Evolutionary conservation across 2,113 vertebrate species (phyloP), one percentile per base, ranked within the genome.

Genomic region (Pleuronectes platessa): DNA sequence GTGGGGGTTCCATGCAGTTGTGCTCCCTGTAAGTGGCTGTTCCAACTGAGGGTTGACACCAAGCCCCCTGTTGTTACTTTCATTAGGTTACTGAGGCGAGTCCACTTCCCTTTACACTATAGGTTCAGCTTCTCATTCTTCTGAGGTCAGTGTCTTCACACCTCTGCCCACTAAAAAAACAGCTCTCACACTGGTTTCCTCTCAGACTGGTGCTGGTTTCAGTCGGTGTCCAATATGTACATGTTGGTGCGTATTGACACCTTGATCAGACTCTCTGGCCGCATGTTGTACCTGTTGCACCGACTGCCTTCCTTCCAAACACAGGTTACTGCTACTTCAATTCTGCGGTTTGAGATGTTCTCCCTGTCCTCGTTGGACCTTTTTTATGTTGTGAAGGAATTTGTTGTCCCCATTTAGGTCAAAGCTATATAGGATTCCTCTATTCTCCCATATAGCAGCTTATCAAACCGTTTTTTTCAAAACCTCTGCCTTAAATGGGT

Each of bases 11-110:
- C 51, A 54, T 54, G 51, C 51, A n/a, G 51, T 54, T n/a, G 18
- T 59, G 17, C 24, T 35, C 42, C 63, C 53, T 69, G 53, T 8
- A 54, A 69, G 53, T 78, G 65, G 59, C 59, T 59, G 2, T 64
- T 54, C 42, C 65, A 37, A 27, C 71, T n/a, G 71, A 65, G 49
- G 20, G 15, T 27, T 61, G 54, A 74, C 76, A 74, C 66, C 2
- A 5, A 79, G 49, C 65, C 58, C 8, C 47, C 26, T 20, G 12
- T 51, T 66, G 40, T 79, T 71, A 56, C 59, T 47, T 60, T 23
- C 40, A 63, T 73, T 69, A 65, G 69, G 31, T 35, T 24, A 9
- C 23, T 64, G 20, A 47, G 45, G 13, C 0, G 37, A 61, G 55
- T 8, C 15, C 63, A 68, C 24, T 26, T 74, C 18, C 62, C 45